These are phyloP conservation scores for Beris chalybata DNA, from an alignment of 2,888 invertebrate species.

Conservation along the genomic window DNA sequence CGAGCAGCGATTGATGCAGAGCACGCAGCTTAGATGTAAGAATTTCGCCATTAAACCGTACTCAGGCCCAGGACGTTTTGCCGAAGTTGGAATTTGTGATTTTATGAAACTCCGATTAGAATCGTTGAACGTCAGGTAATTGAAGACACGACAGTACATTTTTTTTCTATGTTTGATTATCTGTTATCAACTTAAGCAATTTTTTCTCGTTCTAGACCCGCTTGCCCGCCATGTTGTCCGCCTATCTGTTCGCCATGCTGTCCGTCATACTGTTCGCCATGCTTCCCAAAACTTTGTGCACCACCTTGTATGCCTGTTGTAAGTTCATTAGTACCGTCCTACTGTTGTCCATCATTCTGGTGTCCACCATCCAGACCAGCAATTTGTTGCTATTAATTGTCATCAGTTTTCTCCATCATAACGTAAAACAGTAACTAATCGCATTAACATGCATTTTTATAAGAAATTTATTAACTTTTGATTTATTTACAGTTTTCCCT, in stretches of 20 bases:
- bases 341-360: slow-evolving; percentile 22
- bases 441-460: too few species aligned
- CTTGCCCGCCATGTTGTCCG: background rate
- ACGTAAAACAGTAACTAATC: background rate
- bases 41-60: background rate
- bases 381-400: slow-evolving; percentile 13
- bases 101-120: slow-evolving; percentile 16
- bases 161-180: background rate
- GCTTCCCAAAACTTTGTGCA: background rate
- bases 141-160: background rate
- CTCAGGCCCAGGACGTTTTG: slow-evolving; percentile 13
- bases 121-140: slow-evolving; percentile 1
- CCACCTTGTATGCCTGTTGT: background rate
- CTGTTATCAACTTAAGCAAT: background rate
- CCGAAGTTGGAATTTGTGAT: slow-evolving; percentile 9
- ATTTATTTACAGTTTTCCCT: too few species aligned
- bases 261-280: background rate
- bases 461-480: too few species aligned
- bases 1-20: slow-evolving; percentile 3
- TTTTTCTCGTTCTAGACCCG: background rate
- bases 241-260: too few species aligned
- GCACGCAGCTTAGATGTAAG: background rate
- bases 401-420: background rate
- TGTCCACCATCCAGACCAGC: slow-evolving; percentile 1
- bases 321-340: slow-evolving; percentile 4